phyloP scores from a whole-genome alignment of 1,140 invertebrate species.

The Trichomalopsis sarcophagae region DNA sequence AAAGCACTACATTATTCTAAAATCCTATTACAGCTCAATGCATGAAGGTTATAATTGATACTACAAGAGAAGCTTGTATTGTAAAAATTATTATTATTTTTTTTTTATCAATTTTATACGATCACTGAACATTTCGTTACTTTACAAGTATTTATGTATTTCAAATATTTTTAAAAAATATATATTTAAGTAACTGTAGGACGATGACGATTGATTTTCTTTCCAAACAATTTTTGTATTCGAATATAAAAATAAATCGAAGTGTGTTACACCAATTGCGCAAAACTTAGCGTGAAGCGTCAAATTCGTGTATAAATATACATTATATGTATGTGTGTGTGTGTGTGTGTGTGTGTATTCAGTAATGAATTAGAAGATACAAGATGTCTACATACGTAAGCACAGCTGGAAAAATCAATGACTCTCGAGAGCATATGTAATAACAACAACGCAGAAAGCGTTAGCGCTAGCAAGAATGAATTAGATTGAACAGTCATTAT shows the following conservation, averaged over 20 bases:
- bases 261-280: background rate
- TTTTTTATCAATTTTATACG: slow-evolving; percentile 10
- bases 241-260: background rate
- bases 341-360: background rate
- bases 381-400: too few species aligned
- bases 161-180: background rate
- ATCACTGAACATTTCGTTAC: background rate
- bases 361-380: background rate
- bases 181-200: background rate
- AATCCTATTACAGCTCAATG: slow-evolving; percentile 3
- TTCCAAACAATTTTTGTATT: too few species aligned
- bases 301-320: background rate
- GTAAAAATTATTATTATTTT: background rate
- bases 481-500: too few species aligned
- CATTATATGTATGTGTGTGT: too few species aligned
- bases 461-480: too few species aligned
- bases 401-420: too few species aligned
- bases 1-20: background rate
- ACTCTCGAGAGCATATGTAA: too few species aligned
- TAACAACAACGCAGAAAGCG: too few species aligned
- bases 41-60: background rate
- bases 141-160: background rate
- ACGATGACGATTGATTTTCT: background rate
- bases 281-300: background rate
- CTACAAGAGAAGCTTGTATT: background rate